Percentiles rank a stretch among this genome's conserved stretches.
Conservation (phyloP, 2,797 vertebrate species). For the Helostoma temminkii region DNA sequence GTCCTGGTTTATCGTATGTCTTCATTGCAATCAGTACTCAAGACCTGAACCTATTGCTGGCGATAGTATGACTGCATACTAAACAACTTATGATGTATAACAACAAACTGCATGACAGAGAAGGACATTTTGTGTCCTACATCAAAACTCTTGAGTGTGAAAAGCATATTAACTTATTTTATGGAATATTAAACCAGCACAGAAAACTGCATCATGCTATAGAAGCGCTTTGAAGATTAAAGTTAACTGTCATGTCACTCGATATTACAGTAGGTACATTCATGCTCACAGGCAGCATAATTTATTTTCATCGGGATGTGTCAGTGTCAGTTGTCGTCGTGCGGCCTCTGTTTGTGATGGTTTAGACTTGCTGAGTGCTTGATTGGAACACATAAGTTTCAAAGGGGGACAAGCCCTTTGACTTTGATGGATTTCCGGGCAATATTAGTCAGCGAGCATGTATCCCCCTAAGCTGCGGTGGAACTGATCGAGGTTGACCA, state of each 20-base stretch:
- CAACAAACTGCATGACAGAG: constrained; percentile 17
- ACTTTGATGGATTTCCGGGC: constrained; percentile 84
- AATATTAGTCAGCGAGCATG: constrained; percentile 80
- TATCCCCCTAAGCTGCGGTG: constrained; percentile 83
- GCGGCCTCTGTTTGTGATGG: constrained; percentile 64
- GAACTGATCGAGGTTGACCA: constrained; percentile 87
- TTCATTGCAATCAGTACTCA: neutral
- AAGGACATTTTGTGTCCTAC: constrained; percentile 34
- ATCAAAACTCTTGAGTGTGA: constrained; percentile 46
- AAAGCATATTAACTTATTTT: constrained; percentile 62
- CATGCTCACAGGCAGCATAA: constrained; percentile 58
- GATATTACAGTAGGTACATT: constrained; percentile 65
- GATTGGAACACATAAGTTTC: constrained; percentile 73
- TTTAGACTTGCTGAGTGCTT: constrained; percentile 62
- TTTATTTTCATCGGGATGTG: constrained; percentile 68
- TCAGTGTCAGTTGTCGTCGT: constrained; percentile 48
- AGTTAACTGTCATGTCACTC: constrained; percentile 62
- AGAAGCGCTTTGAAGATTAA: constrained; percentile 68
- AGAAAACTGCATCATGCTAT: constrained; percentile 60
- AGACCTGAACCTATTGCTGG: neutral
- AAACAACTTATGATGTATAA: constrained; percentile 9
- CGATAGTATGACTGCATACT: neutral
- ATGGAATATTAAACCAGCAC: constrained; percentile 56
- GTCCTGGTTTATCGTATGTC: neutral
- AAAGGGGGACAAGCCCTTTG: constrained; percentile 76